Evolutionary conservation across 2,797 vertebrate genomes (phyloP).

Genomic region (Acropternis orthonyx): DNA sequence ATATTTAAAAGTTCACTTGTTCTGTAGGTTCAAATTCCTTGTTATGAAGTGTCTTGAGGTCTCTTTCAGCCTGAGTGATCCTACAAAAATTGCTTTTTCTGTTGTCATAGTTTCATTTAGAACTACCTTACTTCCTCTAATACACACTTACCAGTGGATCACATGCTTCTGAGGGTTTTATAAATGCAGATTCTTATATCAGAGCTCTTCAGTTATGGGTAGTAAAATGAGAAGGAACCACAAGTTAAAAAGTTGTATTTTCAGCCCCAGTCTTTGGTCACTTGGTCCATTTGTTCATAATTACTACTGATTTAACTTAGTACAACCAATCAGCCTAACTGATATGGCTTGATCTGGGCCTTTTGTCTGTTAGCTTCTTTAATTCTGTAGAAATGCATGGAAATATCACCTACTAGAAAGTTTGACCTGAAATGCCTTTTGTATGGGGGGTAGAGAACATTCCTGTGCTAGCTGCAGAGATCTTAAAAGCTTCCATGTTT

Average conservation of each 20-base stretch:
- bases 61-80: constrained; percentile 19
- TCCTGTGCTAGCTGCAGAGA: constrained; percentile 64
- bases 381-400: constrained; percentile 66
- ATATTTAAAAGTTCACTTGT: constrained; percentile 40
- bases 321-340: constrained; percentile 56
- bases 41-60: constrained; percentile 49
- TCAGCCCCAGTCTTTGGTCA: constrained; percentile 47
- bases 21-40: constrained; percentile 8
- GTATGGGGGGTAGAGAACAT: constrained; percentile 49
- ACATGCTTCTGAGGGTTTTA: constrained; percentile 48
- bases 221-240: constrained; percentile 4
- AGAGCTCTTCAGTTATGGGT: background rate
- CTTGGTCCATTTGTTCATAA: constrained; percentile 63
- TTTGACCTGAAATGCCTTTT: constrained; percentile 68
- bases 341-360: constrained; percentile 46
- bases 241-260: background rate
- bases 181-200: background rate
- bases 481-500: constrained; percentile 65
- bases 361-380: constrained; percentile 66
- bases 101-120: constrained; percentile 16
- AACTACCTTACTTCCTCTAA: constrained; percentile 12
- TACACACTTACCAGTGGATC: background rate
- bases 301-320: constrained; percentile 53
- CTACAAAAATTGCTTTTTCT: constrained; percentile 33
- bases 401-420: constrained; percentile 59